Conservation (phyloP, 2,888 invertebrate genomes). For the Caenorhabditis panamensis region DNA sequence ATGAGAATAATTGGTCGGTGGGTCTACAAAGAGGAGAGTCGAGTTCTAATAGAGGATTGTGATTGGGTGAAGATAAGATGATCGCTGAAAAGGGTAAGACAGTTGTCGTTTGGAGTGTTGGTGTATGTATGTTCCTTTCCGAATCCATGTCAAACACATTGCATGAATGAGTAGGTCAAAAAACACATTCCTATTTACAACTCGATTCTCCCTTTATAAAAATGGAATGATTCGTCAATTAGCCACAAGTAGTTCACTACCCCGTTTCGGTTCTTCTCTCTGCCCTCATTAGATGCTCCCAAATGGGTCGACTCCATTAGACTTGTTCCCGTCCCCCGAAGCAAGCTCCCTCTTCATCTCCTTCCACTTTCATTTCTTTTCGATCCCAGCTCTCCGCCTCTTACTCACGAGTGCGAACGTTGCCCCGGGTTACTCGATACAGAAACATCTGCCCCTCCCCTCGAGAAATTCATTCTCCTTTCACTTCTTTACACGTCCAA, state of each 20-base stretch:
- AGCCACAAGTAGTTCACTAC: background rate
- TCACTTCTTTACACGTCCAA: constrained; percentile 9
- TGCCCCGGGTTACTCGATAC: constrained; percentile 47
- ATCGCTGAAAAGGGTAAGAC: too few relatives aligned
- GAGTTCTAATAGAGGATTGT: too few relatives aligned
- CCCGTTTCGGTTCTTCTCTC: background rate
- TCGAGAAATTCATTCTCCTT: constrained; percentile 2
- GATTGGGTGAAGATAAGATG: too few relatives aligned
- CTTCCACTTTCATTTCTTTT: constrained; percentile 6
- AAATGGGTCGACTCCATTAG: constrained; percentile 1
- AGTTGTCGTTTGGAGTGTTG: too few relatives aligned
- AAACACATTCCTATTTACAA: too few relatives aligned
- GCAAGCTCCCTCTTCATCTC: constrained; percentile 2
- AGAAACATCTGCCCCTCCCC: constrained; percentile 49
- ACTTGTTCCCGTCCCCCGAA: background rate
- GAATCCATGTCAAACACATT: too few relatives aligned
- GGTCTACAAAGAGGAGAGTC: too few relatives aligned
- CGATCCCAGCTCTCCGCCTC: background rate
- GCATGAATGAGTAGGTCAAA: too few relatives aligned
- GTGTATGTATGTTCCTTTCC: too few relatives aligned
- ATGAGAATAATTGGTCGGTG: too few relatives aligned
- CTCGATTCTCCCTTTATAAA: background rate
- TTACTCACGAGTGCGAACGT: constrained; percentile 30
- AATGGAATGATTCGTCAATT: background rate
- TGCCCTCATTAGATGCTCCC: constrained; percentile 17